Conservation (phyloP, 2,888 invertebrate species). For the Thyatira batis region DNA sequence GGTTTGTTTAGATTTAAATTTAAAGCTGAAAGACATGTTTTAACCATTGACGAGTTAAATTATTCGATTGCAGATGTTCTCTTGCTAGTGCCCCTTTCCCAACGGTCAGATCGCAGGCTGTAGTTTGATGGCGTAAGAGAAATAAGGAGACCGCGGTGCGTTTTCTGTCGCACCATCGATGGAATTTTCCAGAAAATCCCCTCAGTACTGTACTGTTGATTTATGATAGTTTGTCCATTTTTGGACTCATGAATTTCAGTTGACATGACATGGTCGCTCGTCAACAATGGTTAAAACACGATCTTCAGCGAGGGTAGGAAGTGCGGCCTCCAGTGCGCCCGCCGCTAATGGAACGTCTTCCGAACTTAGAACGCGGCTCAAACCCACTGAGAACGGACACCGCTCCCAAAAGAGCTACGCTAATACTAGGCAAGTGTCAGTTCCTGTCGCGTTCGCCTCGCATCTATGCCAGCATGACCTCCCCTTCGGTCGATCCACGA, state of each 20-base stretch:
- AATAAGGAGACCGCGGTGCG: conserved; percentile 62
- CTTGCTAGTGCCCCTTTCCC: conserved; percentile 59
- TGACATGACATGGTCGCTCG: conserved; percentile 79
- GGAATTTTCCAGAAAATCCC: conserved; percentile 76
- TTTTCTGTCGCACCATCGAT: conserved; percentile 48
- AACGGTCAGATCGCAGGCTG: conserved; percentile 40
- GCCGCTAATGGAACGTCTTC: conserved; percentile 72
- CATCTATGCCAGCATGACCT: conserved; percentile 84
- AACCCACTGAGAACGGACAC: conserved; percentile 69
- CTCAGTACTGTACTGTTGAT: conserved; percentile 52
- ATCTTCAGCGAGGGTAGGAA: conserved; percentile 80
- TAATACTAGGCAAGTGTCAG: conserved; percentile 75
- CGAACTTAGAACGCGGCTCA: conserved; percentile 74
- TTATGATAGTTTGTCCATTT: conserved; percentile 73
- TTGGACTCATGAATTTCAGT: conserved; percentile 79
- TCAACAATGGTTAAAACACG: conserved; percentile 83
- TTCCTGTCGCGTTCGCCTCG: conserved; percentile 83
- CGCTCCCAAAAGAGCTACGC: conserved; percentile 66
- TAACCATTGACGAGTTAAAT: conserved; percentile 81
- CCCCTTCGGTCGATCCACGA: conserved; percentile 16
- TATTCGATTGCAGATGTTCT: conserved; percentile 79
- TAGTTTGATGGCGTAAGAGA: conserved; percentile 70
- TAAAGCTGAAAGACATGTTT: conserved; percentile 80
- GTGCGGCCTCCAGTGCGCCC: conserved; percentile 64
- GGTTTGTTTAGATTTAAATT: conserved; percentile 61